phyloP scores from a whole-genome alignment of 2,113 vertebrate species.

The Oncorhynchus nerka region DNA sequence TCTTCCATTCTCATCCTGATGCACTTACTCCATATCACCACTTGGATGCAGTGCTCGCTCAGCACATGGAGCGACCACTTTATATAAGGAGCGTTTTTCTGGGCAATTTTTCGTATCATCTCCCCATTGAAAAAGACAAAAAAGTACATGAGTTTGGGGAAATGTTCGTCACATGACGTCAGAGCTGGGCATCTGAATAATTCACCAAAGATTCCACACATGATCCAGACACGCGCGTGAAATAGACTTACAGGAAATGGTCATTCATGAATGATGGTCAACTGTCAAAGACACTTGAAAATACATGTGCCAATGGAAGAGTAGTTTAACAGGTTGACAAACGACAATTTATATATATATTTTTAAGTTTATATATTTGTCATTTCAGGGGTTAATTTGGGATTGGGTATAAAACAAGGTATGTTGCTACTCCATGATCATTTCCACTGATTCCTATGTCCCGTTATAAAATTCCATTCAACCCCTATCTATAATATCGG shows the following conservation, averaged over 20 bases:
- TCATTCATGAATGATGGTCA: slow-evolving; percentile 8
- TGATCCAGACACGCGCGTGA: slow-evolving; percentile 2
- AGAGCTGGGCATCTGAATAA: slow-evolving; percentile 53
- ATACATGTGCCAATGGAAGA: background rate
- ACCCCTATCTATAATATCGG: too few relatives aligned
- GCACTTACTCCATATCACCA: slow-evolving; percentile 43
- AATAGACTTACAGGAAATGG: slow-evolving; percentile 6
- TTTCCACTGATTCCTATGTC: too few relatives aligned
- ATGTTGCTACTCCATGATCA: too few relatives aligned
- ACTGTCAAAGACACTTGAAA: too few relatives aligned
- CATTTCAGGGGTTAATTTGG: too few relatives aligned
- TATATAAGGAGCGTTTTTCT: background rate
- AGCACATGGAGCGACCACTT: background rate
- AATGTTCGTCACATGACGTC: slow-evolving; percentile 47
- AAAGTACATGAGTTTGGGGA: slow-evolving; percentile 10
- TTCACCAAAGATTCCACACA: slow-evolving; percentile 46
- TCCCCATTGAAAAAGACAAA: slow-evolving; percentile 18
- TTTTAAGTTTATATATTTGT: too few relatives aligned
- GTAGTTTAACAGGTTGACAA: too few relatives aligned
- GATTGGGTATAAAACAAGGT: too few relatives aligned
- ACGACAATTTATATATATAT: too few relatives aligned
- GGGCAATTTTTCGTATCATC: rapidly evolving
- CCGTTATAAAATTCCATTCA: too few relatives aligned
- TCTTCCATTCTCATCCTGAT: background rate
- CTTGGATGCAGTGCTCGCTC: slow-evolving; percentile 53